phyloP scores from a whole-genome alignment of 2,888 invertebrate species.

The Bombylius discolor region DNA sequence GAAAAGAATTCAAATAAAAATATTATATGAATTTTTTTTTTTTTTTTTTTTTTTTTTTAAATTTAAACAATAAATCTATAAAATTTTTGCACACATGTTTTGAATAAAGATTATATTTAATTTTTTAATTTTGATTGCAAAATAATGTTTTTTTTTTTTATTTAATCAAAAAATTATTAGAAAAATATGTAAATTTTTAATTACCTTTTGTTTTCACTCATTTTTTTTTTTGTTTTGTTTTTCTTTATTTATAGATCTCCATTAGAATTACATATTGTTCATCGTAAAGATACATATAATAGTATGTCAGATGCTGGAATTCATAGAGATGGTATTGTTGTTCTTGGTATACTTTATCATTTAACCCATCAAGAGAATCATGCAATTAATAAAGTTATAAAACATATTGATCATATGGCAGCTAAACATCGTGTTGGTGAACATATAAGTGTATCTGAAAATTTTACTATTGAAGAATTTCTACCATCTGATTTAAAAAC shows the following conservation, averaged over 20 bases:
- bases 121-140: no score
- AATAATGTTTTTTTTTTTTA: no score
- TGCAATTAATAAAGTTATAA: slow-evolving; percentile 25
- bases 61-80: no score
- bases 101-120: no score
- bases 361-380: slow-evolving; percentile 29
- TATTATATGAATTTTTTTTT: no score
- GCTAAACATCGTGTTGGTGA: background rate
- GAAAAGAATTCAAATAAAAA: no score
- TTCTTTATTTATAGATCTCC: slow-evolving; percentile 38
- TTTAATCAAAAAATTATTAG: no score
- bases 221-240: no score
- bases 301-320: slow-evolving; percentile 40
- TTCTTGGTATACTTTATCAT: slow-evolving; percentile 50
- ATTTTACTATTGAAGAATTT: background rate
- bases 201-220: no score
- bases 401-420: slow-evolving; percentile 5
- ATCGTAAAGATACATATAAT: slow-evolving; percentile 35
- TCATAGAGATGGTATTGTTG: slow-evolving; percentile 46
- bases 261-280: slow-evolving; percentile 54
- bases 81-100: no score
- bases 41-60: no score
- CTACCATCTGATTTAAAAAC: background rate
- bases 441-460: background rate
- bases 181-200: no score